Percentiles rank a stretch among this genome's conserved stretches.
phyloP scores from a whole-genome alignment of 1,140 invertebrate species.

The Drosophila hydei region DNA sequence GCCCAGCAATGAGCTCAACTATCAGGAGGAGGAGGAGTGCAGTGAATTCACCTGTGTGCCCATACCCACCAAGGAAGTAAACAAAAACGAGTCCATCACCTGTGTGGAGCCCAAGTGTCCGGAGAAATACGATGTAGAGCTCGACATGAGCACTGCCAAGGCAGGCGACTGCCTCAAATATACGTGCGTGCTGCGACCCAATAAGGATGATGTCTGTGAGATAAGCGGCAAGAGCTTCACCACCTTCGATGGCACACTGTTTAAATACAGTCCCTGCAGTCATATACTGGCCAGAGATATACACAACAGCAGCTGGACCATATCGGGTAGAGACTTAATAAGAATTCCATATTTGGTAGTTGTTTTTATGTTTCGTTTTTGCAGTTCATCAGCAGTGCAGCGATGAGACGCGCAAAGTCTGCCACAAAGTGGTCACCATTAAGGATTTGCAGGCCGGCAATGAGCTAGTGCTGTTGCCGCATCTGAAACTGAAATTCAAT shows the following conservation, averaged over 20 bases:
- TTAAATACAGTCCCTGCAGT: slow-evolving; percentile 91
- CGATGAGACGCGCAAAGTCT: slow-evolving; percentile 85
- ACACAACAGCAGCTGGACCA: slow-evolving; percentile 86
- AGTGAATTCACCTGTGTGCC: slow-evolving; percentile 81
- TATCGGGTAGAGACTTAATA: slow-evolving; percentile 85
- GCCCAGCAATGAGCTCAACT: slow-evolving; percentile 56
- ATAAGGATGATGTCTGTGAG: slow-evolving; percentile 88
- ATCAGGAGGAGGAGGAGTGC: slow-evolving; percentile 68
- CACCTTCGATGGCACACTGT: slow-evolving; percentile 91
- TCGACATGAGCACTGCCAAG: slow-evolving; percentile 78
- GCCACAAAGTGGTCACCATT: slow-evolving; percentile 85
- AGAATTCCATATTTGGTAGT: neutral
- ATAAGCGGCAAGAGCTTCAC: slow-evolving; percentile 89
- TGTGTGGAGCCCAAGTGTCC: slow-evolving; percentile 87
- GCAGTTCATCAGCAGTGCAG: slow-evolving; percentile 73
- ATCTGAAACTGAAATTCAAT: slow-evolving; percentile 88
- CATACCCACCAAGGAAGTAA: slow-evolving; percentile 59
- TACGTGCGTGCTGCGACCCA: slow-evolving; percentile 86
- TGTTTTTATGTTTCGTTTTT: neutral
- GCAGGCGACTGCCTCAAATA: slow-evolving; percentile 84
- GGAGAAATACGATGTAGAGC: slow-evolving; percentile 84
- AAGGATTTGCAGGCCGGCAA: slow-evolving; percentile 68
- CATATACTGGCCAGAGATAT: slow-evolving; percentile 90
- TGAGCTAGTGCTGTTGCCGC: slow-evolving; percentile 83
- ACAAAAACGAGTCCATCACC: slow-evolving; percentile 68